phyloP scores from a whole-genome alignment of 2,888 invertebrate species.

The Microctonus brassicae region DNA sequence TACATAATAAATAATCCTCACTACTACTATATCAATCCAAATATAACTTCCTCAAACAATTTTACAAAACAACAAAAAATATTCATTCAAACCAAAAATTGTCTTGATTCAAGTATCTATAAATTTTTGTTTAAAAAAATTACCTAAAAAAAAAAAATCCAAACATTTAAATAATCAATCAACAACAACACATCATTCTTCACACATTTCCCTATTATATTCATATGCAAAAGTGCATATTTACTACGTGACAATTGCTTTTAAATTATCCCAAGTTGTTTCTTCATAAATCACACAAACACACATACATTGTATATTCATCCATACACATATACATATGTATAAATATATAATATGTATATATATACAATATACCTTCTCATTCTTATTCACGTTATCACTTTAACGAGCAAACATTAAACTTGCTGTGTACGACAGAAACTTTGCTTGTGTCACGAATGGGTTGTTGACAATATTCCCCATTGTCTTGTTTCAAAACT shows the following conservation, averaged over 20 bases:
- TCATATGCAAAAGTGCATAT: background rate
- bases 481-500: constrained; percentile 5
- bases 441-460: background rate
- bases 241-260: background rate
- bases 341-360: background rate
- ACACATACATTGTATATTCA: too few relatives aligned
- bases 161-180: too few relatives aligned
- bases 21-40: too few relatives aligned
- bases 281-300: constrained; percentile 11
- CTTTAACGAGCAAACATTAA: background rate
- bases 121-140: too few relatives aligned
- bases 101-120: too few relatives aligned
- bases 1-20: too few relatives aligned
- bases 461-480: constrained; percentile 10
- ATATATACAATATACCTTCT: background rate
- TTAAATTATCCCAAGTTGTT: background rate
- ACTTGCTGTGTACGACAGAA: background rate
- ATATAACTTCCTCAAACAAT: too few relatives aligned
- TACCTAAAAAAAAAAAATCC: too few relatives aligned
- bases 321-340: background rate
- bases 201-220: too few relatives aligned
- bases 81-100: too few relatives aligned
- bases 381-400: constrained; percentile 10
- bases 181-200: too few relatives aligned
- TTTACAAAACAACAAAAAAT: too few relatives aligned